Evolutionary conservation across 2,113 vertebrate species (phyloP).

Genomic region (Chionis minor): DNA sequence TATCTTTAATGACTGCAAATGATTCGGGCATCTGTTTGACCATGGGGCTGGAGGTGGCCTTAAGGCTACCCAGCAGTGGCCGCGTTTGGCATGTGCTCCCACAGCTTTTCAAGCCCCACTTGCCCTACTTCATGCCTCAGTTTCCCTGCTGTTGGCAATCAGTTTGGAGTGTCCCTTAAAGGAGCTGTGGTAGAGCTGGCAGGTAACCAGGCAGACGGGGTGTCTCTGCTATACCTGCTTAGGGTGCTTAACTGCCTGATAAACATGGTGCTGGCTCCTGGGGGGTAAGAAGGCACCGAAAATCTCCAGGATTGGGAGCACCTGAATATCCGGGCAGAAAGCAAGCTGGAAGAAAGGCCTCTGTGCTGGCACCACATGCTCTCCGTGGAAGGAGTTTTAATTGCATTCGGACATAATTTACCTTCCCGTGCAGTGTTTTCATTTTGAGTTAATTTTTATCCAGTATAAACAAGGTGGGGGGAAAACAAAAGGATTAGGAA

Average conservation of each 20-base stretch:
- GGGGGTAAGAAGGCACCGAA: not conserved
- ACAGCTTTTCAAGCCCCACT: not conserved
- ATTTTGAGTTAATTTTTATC: slow-evolving; percentile 24
- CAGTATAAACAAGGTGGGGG: not conserved
- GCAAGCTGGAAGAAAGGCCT: not conserved
- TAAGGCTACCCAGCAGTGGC: not conserved
- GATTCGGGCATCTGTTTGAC: not conserved
- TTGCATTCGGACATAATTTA: not conserved
- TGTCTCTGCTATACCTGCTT: not conserved
- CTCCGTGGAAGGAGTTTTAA: not conserved
- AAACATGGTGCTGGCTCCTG: not conserved
- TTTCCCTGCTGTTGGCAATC: not conserved
- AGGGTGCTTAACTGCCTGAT: not conserved
- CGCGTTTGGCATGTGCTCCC: not conserved
- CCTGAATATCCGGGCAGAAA: not conserved
- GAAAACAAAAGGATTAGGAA: slow-evolving; percentile 10
- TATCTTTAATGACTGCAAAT: not conserved
- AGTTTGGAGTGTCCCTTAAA: not conserved
- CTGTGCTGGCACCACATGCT: not conserved
- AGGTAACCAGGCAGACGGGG: not conserved
- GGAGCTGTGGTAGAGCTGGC: not conserved
- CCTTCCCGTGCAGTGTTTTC: not conserved
- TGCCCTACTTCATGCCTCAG: not conserved
- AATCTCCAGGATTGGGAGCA: not conserved
- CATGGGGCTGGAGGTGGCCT: not conserved